Percentiles rank a stretch among this genome's conserved stretches.
These are phyloP conservation scores for Pygocentrus nattereri DNA, from an alignment of 2,797 vertebrate genomes.

Conservation along the genomic window DNA sequence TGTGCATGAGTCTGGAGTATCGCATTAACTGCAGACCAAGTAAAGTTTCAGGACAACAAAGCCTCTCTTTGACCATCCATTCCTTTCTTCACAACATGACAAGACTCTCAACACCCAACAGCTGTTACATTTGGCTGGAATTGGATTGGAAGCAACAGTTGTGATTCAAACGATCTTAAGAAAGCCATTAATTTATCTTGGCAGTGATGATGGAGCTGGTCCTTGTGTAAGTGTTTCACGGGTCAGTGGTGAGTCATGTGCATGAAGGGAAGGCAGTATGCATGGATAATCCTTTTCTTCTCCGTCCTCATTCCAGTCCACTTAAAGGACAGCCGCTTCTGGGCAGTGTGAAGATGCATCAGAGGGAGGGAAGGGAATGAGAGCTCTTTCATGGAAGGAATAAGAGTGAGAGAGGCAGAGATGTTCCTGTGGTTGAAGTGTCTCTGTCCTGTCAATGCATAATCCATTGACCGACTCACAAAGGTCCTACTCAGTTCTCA, in stretches of 20 bases:
- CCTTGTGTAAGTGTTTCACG: slow-evolving; percentile 31
- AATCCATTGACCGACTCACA: not conserved
- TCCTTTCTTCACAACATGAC: not conserved
- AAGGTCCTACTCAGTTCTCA: not conserved
- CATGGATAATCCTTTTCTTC: slow-evolving; percentile 47
- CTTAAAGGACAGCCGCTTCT: slow-evolving; percentile 10
- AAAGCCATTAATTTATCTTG: slow-evolving; percentile 10
- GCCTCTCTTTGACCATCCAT: slow-evolving; percentile 1
- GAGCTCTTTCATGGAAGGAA: slow-evolving; percentile 3
- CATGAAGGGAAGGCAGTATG: slow-evolving; percentile 9
- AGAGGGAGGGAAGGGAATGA: slow-evolving; percentile 12
- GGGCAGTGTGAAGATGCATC: slow-evolving; percentile 18
- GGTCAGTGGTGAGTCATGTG: slow-evolving; percentile 36
- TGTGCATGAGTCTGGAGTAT: not conserved
- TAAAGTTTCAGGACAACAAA: not conserved
- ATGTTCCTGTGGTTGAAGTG: not conserved
- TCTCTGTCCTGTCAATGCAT: not conserved
- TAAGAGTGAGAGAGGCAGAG: not conserved
- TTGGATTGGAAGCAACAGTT: slow-evolving; percentile 32
- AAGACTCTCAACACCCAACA: not conserved
- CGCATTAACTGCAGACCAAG: not conserved
- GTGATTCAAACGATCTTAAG: slow-evolving; percentile 13
- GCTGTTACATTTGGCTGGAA: slow-evolving; percentile 2
- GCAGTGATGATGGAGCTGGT: slow-evolving; percentile 4
- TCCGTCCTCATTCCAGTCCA: slow-evolving; percentile 25